Evolutionary conservation across 2,113 vertebrate species (phyloP), one percentile per base, ranked within the genome.

Genomic region (Pterophyllum scalare): DNA sequence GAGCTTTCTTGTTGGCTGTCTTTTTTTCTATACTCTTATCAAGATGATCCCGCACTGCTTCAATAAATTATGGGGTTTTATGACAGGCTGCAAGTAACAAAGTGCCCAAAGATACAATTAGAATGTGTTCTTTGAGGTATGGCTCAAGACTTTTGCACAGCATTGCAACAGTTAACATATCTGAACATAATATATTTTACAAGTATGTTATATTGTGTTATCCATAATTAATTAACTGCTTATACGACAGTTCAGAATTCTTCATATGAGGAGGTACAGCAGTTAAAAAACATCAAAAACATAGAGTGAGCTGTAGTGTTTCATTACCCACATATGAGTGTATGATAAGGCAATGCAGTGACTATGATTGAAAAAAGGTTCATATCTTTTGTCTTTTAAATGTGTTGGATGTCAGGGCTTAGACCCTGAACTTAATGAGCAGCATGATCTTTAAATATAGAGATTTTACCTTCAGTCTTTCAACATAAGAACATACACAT

Each of bases 301-400:
- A 72, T 52, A 31, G 26, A 49, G 17, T 72, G 67, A 54, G 67
- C 9, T 72, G 46, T 72, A 72, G 46, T 79, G 52, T 72, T 75
- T 70, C 5, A 77, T 31, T 65, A 24, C 2, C 1, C 11, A 33
- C 40, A 65, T 57, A 67, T 58, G 74, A 70, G 58, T 7, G 65
- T 26, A 31, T 67, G 49, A 82, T 90, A 88, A 92, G 89, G 89
- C 90, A 90, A 92, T 87, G 82, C 56, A 88, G 82, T 76, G 75
- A 62, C 15, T 38, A 33, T 81, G 77, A 46, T 82, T 1, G 64
- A 75, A 35, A 79, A 81, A 70, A 75, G 6, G 24, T 64, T 88
- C 10, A 38, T 11, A 76, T 70, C 6, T 85, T 38, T 87, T 31
- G 19, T 57, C n/a, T 62, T 84, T 70, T 79, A 54, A 52, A 26